phyloP scores from a whole-genome alignment of 2,888 invertebrate species.

The Nephrotoma appendiculata region DNA sequence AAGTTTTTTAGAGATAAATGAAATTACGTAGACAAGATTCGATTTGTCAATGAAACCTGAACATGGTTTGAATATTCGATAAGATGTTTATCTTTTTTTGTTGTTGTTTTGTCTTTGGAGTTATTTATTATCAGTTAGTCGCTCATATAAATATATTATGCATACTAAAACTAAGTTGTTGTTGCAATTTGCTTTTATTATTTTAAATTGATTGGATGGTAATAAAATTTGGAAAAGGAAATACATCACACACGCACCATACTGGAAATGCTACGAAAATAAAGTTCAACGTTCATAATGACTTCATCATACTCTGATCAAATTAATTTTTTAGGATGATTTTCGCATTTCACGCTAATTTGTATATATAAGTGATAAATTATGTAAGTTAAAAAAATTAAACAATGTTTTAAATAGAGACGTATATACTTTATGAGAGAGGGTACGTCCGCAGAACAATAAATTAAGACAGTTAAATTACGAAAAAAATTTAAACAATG shows the following conservation, averaged over 20 bases:
- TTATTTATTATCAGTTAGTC: not conserved
- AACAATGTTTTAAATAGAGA: not conserved
- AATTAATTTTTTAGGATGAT: not conserved
- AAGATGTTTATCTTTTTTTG: not conserved
- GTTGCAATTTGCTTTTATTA: not conserved
- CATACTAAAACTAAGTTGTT: not conserved
- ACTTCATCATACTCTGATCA: not conserved
- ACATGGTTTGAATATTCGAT: conserved; percentile 7
- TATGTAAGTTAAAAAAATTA: not conserved
- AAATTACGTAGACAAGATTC: conserved; percentile 6
- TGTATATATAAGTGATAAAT: not conserved
- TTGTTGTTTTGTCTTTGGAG: not conserved
- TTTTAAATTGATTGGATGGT: not conserved
- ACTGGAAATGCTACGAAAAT: not conserved
- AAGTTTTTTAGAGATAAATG: not conserved
- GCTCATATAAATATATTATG: not conserved
- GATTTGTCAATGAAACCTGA: conserved; percentile 7
- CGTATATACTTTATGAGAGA: not conserved
- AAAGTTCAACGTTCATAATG: not conserved
- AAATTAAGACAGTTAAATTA: not conserved
- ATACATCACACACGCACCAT: not conserved
- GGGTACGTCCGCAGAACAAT: not conserved
- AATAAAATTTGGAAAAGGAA: not conserved
- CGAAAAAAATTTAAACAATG: too few species aligned
- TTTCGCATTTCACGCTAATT: not conserved